These are phyloP conservation scores for Brachionus angularis DNA, from an alignment of 1,140 invertebrate genomes.

Conservation along the genomic window DNA sequence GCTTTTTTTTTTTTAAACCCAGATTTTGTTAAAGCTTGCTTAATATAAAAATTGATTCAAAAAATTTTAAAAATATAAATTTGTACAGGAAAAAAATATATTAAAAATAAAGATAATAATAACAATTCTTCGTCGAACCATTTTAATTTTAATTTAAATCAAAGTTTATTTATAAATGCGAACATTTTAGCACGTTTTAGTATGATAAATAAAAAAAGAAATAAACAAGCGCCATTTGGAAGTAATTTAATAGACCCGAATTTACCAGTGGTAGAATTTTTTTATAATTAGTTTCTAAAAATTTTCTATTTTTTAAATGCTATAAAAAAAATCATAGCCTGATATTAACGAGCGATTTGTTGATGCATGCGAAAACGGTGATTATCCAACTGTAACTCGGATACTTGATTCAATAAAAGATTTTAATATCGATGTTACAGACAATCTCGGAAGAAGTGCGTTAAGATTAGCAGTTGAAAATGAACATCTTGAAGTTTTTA, in stretches of 20 bases:
- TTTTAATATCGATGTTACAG: slow-evolving; percentile 52
- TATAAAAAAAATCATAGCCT: not conserved
- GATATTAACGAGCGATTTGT: slow-evolving; percentile 43
- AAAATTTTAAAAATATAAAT: no score
- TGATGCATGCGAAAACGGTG: slow-evolving; percentile 44
- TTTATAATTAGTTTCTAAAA: no score
- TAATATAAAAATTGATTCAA: no score
- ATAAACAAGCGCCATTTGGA: not conserved
- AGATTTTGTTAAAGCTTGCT: no score
- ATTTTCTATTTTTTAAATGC: no score
- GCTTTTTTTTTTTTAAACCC: no score
- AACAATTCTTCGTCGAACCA: no score
- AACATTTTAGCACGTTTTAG: slow-evolving; percentile 26
- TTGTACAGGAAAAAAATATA: no score
- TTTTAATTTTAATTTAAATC: not conserved
- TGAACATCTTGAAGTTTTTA: slow-evolving; percentile 54
- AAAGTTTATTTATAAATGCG: not conserved
- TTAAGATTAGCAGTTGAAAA: slow-evolving; percentile 52
- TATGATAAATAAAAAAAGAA: slow-evolving; percentile 41
- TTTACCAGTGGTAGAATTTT: slow-evolving; percentile 39
- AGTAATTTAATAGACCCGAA: not conserved
- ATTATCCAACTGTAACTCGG: slow-evolving; percentile 47
- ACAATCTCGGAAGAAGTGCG: slow-evolving; percentile 52
- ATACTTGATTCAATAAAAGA: slow-evolving; percentile 50
- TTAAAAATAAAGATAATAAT: no score